These are phyloP conservation scores for Thomomys bottae DNA, from an alignment of 2,113 vertebrate genomes.

Conservation along the genomic window DNA sequence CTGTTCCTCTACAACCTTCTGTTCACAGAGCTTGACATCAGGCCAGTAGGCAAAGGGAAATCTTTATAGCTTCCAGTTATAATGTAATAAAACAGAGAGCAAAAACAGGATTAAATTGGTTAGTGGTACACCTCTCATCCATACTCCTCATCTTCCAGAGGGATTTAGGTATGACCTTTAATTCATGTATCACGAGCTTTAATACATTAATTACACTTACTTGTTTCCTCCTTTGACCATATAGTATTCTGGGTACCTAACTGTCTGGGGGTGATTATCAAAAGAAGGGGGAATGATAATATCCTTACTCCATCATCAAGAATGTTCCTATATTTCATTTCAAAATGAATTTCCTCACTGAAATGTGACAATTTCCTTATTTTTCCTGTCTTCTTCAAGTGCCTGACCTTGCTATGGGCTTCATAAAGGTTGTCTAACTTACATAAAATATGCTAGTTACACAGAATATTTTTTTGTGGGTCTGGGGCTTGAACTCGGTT, in stretches of 20 bases:
- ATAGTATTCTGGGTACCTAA: neutral
- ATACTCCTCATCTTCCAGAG: neutral
- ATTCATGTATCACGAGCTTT: neutral
- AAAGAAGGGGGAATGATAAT: neutral
- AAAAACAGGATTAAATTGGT: neutral
- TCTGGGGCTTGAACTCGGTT: too few species aligned
- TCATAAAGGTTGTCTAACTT: neutral
- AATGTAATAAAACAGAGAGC: neutral
- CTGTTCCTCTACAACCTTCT: neutral
- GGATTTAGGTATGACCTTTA: neutral
- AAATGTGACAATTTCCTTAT: neutral
- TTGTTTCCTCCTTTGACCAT: neutral
- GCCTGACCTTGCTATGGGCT: neutral
- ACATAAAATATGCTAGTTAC: conserved; percentile 17
- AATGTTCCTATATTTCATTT: neutral
- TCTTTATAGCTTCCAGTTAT: neutral
- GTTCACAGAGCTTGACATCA: neutral
- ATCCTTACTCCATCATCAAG: conserved; percentile 17
- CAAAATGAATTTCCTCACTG: conserved; percentile 2
- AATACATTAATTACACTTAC: neutral
- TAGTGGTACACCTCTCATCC: neutral
- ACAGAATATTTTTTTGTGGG: too few species aligned
- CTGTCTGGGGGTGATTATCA: neutral
- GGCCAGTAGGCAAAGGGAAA: neutral
- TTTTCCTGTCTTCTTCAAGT: neutral